phyloP scores from a whole-genome alignment of 2,888 invertebrate species.

The Drosophila suboccidentalis region DNA sequence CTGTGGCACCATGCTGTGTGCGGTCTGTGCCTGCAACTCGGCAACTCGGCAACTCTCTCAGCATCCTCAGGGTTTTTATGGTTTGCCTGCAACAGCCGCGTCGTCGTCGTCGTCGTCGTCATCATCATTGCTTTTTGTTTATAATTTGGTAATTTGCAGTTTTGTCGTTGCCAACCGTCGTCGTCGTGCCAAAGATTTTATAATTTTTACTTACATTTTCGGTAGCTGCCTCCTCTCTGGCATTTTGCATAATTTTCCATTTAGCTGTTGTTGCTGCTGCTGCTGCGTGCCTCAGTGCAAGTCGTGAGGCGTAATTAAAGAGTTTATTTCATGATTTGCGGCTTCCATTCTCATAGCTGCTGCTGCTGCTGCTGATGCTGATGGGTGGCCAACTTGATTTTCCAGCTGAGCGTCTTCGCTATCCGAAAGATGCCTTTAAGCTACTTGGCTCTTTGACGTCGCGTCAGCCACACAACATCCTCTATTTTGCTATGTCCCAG shows the following conservation, averaged over 20 bases:
- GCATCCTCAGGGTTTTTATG: constrained; percentile 59
- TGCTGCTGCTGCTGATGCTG: constrained; percentile 23
- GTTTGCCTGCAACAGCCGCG: constrained; percentile 23
- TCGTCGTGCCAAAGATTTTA: constrained; percentile 78
- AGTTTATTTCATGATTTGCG: constrained; percentile 80
- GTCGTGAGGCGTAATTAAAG: constrained; percentile 81
- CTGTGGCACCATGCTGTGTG: constrained; percentile 65
- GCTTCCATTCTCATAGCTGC: constrained; percentile 38
- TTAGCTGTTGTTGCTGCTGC: constrained; percentile 57
- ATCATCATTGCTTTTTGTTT: constrained; percentile 62
- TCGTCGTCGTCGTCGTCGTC: constrained; percentile 31
- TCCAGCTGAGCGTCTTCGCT: constrained; percentile 74
- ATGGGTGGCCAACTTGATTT: constrained; percentile 78
- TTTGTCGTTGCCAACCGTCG: constrained; percentile 66
- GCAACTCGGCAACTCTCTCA: constrained; percentile 21
- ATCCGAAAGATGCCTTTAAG: constrained; percentile 64
- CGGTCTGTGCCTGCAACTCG: constrained; percentile 32
- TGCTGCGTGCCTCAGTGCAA: constrained; percentile 36
- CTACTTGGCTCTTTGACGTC: constrained; percentile 68
- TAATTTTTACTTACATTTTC: constrained; percentile 75
- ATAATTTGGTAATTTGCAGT: constrained; percentile 80
- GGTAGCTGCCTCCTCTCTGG: constrained; percentile 63
- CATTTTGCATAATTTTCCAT: constrained; percentile 80
- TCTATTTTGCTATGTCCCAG: constrained; percentile 24
- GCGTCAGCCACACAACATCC: constrained; percentile 66